phyloP scores from a whole-genome alignment of 37 sponge, comb jelly and placozoan species.

The Spongilla lacustris region DNA sequence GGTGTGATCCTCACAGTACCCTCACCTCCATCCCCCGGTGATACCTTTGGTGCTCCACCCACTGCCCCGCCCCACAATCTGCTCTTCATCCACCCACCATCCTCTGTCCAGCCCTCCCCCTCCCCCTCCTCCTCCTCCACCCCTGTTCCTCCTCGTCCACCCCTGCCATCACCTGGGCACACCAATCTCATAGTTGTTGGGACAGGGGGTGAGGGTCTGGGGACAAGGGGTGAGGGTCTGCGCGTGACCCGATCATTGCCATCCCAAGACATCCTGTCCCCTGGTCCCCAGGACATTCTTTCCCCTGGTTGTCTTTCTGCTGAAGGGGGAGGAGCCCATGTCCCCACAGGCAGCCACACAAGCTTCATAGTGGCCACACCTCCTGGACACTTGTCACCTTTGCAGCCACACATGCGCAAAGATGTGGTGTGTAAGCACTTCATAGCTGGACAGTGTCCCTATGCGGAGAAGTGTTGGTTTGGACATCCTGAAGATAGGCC shows the following conservation, averaged over 20 bases:
- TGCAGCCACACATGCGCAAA: conserved; percentile 21
- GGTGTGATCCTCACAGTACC: too few species aligned
- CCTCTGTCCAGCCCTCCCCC: too few species aligned
- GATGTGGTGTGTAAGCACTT: conserved; percentile 66
- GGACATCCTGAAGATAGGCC: conserved; percentile 44
- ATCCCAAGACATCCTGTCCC: too few species aligned
- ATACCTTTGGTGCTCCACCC: background rate
- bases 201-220: background rate
- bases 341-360: background rate
- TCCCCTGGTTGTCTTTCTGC: background rate
- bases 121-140: too few species aligned
- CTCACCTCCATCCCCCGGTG: background rate
- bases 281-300: background rate
- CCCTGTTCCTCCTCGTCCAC: too few species aligned
- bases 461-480: conserved; percentile 81
- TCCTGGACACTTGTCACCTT: too few species aligned
- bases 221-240: background rate
- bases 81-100: too few species aligned
- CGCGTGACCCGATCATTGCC: background rate
- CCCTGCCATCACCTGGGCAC: too few species aligned
- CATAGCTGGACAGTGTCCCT: conserved; percentile 63
- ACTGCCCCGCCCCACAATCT: too few species aligned
- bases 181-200: too few species aligned
- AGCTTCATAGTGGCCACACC: background rate
- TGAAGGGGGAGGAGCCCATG: background rate